Evolutionary conservation across 2,888 invertebrate genomes (phyloP), one percentile per base, ranked within the genome.

Genomic region (Apodemia duryi): DNA sequence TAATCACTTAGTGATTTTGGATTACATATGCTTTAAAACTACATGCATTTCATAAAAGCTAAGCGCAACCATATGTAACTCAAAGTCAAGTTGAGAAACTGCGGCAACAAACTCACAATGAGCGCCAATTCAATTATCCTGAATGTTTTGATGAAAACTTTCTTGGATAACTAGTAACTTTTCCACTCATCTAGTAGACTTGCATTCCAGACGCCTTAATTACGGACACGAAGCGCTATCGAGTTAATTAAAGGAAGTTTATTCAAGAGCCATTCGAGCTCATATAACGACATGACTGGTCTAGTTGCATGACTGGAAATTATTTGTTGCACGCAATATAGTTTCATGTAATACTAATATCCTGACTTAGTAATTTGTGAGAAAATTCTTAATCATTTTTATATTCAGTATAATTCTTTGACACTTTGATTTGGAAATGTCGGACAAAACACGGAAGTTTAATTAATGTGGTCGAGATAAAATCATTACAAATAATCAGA

Each of bases 241-340:
- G 68, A 71, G 71, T 67, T 71, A 70, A 68, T 70, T 70, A 68
- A 72, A 72, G 71, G 69, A 69, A 71, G 67, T 68, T 70, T 71
- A 66, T 65, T 66, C 63, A 64, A 64, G 64, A 65, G 67, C 62
- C 62, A 60, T 64, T 65, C 49, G n/a, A 32, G 13, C 29, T n/a
- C 43, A 43, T 10, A 29, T 62, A 62, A 62, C 62, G 62, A 43
- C 62, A 62, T 62, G 62, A 62, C 62, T 62, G 62, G 43, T 62
- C 62, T 62, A 29, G 52, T 76, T 72, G 79, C 78, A 77, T 77
- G 76, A 70, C 75, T 74, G 75, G 65, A 73, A 77, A 77, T 78
- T 75, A 75, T 76, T 70, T 66, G 67, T 68, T 69, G 71, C 79
- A 80, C 79, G 79, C 79, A 73, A 80, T 69, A 64, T 66, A 29